A percentile compares a stretch with the other conserved stretches of the same genome.
Conservation (phyloP, 1,140 invertebrate species). For the Teleopsis dalmanni region DNA sequence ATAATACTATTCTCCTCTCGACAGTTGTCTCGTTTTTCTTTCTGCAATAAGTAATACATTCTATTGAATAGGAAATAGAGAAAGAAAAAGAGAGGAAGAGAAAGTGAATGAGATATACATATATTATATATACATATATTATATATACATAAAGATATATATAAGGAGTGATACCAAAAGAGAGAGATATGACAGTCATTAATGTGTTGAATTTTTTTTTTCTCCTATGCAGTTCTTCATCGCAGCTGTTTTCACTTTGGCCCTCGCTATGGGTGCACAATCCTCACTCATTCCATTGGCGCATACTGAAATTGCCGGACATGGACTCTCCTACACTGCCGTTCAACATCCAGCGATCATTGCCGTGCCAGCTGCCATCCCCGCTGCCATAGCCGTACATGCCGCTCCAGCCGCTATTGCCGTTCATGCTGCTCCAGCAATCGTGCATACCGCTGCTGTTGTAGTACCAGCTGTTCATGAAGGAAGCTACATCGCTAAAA, state of each 20-base stretch:
- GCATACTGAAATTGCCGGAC: conserved; percentile 10
- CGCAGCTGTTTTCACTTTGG: conserved; percentile 32
- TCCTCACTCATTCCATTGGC: conserved; percentile 22
- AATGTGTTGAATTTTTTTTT: not conserved
- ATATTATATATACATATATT: too few species aligned
- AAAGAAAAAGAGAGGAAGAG: too few species aligned
- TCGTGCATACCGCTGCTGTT: conserved; percentile 12
- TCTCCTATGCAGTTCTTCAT: conserved; percentile 26
- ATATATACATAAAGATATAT: too few species aligned
- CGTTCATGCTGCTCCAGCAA: conserved; percentile 13
- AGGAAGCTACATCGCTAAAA: conserved; percentile 47
- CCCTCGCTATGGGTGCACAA: conserved; percentile 41
- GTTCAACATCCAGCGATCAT: conserved; percentile 2
- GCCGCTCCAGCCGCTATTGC: not conserved
- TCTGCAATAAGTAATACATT: too few species aligned
- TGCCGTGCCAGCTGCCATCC: conserved; percentile 2
- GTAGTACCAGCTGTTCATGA: conserved; percentile 15
- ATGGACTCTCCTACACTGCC: conserved; percentile 21
- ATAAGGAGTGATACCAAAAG: too few species aligned
- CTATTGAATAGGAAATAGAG: too few species aligned
- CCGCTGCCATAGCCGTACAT: not conserved
- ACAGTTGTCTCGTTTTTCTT: too few species aligned
- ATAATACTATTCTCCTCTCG: too few species aligned
- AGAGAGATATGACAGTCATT: not conserved
- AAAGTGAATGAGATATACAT: too few species aligned